Evolutionary conservation across 2,797 vertebrate species (phyloP).

Genomic region (Aulostomus chinensis): DNA sequence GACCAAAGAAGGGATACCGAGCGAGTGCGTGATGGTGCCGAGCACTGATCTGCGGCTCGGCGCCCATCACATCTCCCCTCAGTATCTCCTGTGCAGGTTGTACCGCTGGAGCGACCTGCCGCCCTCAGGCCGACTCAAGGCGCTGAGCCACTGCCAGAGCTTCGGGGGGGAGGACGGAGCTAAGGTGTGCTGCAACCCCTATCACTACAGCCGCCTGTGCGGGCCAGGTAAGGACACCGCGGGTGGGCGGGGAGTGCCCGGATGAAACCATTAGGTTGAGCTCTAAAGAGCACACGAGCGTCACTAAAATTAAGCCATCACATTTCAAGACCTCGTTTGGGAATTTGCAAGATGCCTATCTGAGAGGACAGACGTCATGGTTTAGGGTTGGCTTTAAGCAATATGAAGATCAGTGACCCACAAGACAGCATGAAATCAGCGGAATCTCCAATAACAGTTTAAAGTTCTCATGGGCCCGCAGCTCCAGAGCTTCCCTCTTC

Average conservation of each 20-base stretch:
- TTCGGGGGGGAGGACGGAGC: constrained; percentile 80
- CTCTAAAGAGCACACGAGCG: too few relatives aligned
- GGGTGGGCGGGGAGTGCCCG: background rate
- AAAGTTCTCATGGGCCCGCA: constrained; percentile 13
- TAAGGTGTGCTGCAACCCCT: constrained; percentile 93
- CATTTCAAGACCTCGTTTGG: too few relatives aligned
- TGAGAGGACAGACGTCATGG: background rate
- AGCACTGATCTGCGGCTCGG: constrained; percentile 82
- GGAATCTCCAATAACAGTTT: constrained; percentile 5
- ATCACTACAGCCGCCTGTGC: constrained; percentile 95
- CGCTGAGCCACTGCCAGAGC: constrained; percentile 89
- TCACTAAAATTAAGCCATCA: constrained; percentile 4
- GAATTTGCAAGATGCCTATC: too few relatives aligned
- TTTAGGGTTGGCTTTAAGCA: background rate
- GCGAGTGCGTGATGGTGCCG: constrained; percentile 85
- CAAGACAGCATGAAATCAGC: constrained; percentile 3
- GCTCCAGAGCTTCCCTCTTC: too few relatives aligned
- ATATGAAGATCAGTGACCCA: background rate
- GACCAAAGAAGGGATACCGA: constrained; percentile 87
- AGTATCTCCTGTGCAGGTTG: constrained; percentile 88
- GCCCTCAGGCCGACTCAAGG: constrained; percentile 87
- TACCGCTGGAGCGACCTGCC: constrained; percentile 96
- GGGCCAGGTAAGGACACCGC: constrained; percentile 88
- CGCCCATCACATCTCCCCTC: constrained; percentile 83
- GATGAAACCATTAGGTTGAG: too few relatives aligned